Conservation (phyloP, 92 coral and sea anemone species). For the Virgularia gustaviana region DNA sequence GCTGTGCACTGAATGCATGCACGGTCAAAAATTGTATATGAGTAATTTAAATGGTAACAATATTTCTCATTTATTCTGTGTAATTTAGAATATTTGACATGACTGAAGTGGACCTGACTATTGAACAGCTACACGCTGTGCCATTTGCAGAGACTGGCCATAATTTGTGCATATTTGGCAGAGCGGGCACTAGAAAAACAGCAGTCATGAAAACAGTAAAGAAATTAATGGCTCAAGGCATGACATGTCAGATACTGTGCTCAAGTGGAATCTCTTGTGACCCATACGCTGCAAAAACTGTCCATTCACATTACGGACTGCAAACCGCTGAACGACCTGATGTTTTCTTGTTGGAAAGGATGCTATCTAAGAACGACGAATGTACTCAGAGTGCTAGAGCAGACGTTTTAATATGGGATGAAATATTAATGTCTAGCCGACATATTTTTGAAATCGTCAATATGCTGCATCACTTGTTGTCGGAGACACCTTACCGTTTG, state of each 20-base stretch:
- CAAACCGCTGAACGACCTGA: slow-evolving; percentile 48
- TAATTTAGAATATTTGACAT: too few species aligned
- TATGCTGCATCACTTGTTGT: slow-evolving; percentile 36
- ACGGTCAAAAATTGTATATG: too few species aligned
- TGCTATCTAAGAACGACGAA: slow-evolving; percentile 9
- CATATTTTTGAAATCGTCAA: slow-evolving; percentile 51
- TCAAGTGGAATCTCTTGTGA: slow-evolving; percentile 35
- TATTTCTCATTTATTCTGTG: too few species aligned
- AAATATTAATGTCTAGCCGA: slow-evolving; percentile 54
- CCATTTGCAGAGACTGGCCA: too few species aligned
- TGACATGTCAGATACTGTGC: slow-evolving; percentile 15
- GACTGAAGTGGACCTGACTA: too few species aligned
- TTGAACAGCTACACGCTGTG: too few species aligned
- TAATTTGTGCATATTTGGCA: slow-evolving; percentile 39
- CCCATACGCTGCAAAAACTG: slow-evolving; percentile 25
- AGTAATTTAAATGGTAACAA: too few species aligned
- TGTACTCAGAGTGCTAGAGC: not conserved
- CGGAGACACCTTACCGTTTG: slow-evolving; percentile 19
- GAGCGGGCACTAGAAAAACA: slow-evolving; percentile 55
- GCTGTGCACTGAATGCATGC: too few species aligned
- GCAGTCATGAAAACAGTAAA: slow-evolving; percentile 25
- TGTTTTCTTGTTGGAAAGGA: slow-evolving; percentile 17
- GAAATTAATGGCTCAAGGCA: not conserved
- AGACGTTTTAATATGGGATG: slow-evolving; percentile 49
- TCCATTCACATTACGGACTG: slow-evolving; percentile 41